Base-by-base conservation (phyloP, 2,888 invertebrate genomes). In the Dioctria rufipes region DNA sequence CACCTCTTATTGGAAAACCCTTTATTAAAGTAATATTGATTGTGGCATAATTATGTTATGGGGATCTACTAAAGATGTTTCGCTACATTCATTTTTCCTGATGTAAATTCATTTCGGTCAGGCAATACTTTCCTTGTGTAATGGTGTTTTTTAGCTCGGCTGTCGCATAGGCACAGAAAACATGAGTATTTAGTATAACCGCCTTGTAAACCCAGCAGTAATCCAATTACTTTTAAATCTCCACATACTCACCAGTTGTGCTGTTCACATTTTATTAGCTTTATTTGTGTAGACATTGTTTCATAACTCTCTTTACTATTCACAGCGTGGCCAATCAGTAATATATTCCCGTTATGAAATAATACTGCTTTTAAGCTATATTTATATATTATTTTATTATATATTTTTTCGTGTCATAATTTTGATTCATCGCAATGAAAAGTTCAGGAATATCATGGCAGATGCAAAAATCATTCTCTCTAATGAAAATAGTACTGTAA, bases 161-260 rank as follows among this genome's bases (percentile, higher is more conserved):
- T 80, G 66, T 78, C 83, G 81, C 83, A 84, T 39, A 83, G 79
- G 71, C 83, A 81, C 6, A 82, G 13, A 63, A 81, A 82, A 51
- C 80, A 83, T 9, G 39, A 65, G 54, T 54, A 73, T 73, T 82
- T 82, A 0, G 82, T 79, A 73, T 80, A 84, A 13, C 84, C 84
- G 46, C 43, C 60, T 77, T 85, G 83, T 13, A 82, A 69, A 25
- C 83, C 84, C 42, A 83, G 71, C 49, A 84, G 80, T 81, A 83
- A 69, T 63, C 71, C 65, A 3, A 84, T 77, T 65, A 84, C 81
- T 73, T 83, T 82, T 37, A 84, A 81, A 80, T 83, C 82, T 37
- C 79, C 81, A 66, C 84, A 85, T 67, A 85, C 58, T 63, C 73
- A 37, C 84, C 85, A 85, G 4, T 83, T 9, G 81, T 85, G 81